A percentile compares a stretch with the other conserved stretches of the same genome.
Evolutionary conservation across 1,140 invertebrate species (phyloP).

Genomic region (Megathymus violae): DNA sequence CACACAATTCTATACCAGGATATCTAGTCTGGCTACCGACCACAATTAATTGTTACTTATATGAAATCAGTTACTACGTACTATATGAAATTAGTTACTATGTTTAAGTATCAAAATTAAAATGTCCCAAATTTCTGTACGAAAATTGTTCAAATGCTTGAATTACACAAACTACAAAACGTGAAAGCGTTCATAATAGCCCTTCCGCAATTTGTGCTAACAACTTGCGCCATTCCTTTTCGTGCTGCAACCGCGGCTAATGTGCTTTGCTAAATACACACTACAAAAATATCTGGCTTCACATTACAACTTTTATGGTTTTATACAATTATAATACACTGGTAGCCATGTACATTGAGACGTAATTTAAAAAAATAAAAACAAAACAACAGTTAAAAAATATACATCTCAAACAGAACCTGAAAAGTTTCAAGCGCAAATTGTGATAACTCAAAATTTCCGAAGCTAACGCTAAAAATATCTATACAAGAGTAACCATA

Average conservation of each 20-base stretch:
- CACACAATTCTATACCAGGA: too few species aligned
- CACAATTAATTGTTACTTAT: too few species aligned
- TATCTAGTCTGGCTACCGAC: too few species aligned
- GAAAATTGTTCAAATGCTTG: background rate
- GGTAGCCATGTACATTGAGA: background rate
- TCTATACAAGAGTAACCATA: too few species aligned
- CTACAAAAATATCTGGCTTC: slow-evolving; percentile 10
- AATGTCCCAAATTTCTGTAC: background rate
- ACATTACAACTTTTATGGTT: background rate
- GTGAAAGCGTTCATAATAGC: slow-evolving; percentile 6
- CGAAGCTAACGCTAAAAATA: too few species aligned
- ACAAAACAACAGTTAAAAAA: background rate
- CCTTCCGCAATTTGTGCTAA: slow-evolving; percentile 10
- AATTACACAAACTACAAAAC: slow-evolving; percentile 1
- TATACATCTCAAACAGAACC: too few species aligned
- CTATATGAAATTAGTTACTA: too few species aligned
- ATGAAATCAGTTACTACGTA: too few species aligned
- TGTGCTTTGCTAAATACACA: slow-evolving; percentile 16
- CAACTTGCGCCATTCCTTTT: slow-evolving; percentile 16
- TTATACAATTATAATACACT: background rate
- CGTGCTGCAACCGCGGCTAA: slow-evolving; percentile 22
- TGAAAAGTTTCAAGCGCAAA: too few species aligned
- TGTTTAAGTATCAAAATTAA: too few species aligned
- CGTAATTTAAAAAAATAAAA: too few species aligned
- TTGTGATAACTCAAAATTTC: background rate